Base-by-base conservation (phyloP, 2,888 invertebrate genomes). In the Oeneis ivallda region DNA sequence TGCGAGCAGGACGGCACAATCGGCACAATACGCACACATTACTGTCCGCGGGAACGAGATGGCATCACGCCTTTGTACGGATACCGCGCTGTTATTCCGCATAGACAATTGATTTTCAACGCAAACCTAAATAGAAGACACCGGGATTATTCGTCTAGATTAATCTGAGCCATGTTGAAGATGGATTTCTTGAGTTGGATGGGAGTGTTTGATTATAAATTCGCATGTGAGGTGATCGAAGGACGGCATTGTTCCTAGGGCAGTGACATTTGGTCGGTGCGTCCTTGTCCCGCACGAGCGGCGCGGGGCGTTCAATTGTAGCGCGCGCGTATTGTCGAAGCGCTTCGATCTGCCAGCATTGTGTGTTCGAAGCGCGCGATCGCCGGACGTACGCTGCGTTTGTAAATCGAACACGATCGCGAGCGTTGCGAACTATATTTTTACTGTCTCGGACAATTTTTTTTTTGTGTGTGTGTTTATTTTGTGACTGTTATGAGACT, bases 321-420 rank as follows among this genome's bases (percentile, higher is more conserved):
- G 88, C 87, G 88, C 89, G 90, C 90, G 89, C 90, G 90, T 89
- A 91, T 91, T 91, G 91, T 91, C 86, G 87, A 83, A 79, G 74
- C 82, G 84, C 87, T 91, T 92, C 92, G 91, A 91, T 91, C 91
- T 91, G 88, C 83, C 79, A 86, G 90, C 91, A 92, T 92, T 92
- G 92, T 92, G 90, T 89, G 83, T 82, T 82, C 82, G 79, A 77
- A 77, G 79, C 81, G 86, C 88, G 85, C 78, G 82, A 69, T 71
- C 68, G 76, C 62, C 76, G 79, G 87, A 86, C 91, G 91, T 87
- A 82, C 75, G 73, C 76, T 69, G 77, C 83, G 83, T 78, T 75
- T 76, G 72, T 60, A 73, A 76, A 79, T 74, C 76, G 75, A 79
- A 79, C 80, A 82, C 84, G 85, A 85, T 87, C 86, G 84, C 85